A percentile compares a stretch with the other conserved stretches of the same genome.
These are phyloP conservation scores for Cryptocheilus praepositus DNA, from an alignment of 2,888 invertebrate species.

Conservation along the genomic window DNA sequence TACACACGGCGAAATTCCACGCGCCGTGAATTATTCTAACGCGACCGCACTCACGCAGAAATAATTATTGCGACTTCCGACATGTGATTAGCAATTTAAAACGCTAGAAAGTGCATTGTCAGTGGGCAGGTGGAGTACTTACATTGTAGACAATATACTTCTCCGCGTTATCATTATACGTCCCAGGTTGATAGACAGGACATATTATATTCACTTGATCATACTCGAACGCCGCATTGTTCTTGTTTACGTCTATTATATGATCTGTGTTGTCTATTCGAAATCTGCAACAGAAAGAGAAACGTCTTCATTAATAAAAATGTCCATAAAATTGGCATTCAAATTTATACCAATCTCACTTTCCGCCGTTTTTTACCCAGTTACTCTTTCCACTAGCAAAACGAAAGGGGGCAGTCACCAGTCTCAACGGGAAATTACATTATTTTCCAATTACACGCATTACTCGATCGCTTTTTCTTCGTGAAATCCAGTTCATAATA, in stretches of 20 bases:
- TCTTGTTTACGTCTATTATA: constrained; percentile 96
- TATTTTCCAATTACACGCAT: no score
- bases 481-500: no score
- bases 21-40: no score
- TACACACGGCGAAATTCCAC: no score
- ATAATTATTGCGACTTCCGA: neutral
- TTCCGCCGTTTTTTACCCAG: no score
- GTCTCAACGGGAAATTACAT: no score
- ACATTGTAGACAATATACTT: constrained; percentile 97
- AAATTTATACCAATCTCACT: no score
- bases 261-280: constrained; percentile 98
- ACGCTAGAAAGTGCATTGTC: neutral
- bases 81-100: neutral
- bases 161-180: constrained; percentile 91
- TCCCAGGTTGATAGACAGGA: constrained; percentile 92
- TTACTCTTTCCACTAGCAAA: no score
- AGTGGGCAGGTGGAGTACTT: constrained; percentile 63
- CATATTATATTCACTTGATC: constrained; percentile 97
- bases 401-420: no score
- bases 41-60: no score
- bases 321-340: no score
- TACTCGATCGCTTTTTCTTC: no score
- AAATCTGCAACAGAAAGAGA: constrained; percentile 80
- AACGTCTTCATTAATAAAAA: constrained; percentile 13
- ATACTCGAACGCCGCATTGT: constrained; percentile 94